Evolutionary conservation across 2,888 invertebrate species (phyloP).

Genomic region (Ochropleura plecta): DNA sequence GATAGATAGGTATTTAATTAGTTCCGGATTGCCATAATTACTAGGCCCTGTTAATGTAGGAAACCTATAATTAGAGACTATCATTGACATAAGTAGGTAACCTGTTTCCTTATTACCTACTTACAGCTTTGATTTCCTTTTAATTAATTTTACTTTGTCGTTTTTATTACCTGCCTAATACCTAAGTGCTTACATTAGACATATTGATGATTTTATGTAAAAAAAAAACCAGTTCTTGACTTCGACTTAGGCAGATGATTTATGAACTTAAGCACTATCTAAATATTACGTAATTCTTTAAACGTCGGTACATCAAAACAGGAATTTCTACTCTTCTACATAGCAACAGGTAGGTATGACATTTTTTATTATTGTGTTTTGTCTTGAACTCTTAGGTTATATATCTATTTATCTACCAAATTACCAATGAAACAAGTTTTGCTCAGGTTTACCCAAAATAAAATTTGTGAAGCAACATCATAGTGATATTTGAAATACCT

Average conservation of each 20-base stretch:
- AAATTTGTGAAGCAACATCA: neutral
- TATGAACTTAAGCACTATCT: conserved; percentile 1
- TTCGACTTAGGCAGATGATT: conserved; percentile 8
- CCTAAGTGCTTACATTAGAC: neutral
- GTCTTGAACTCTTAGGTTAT: neutral
- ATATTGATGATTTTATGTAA: neutral
- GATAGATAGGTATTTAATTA: neutral
- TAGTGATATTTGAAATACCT: neutral
- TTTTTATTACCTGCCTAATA: neutral
- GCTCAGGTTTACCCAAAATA: too few relatives aligned
- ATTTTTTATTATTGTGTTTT: neutral
- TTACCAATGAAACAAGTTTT: too few relatives aligned
- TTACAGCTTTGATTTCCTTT: neutral
- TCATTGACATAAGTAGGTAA: neutral
- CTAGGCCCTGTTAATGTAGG: neutral
- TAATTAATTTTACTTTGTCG: neutral
- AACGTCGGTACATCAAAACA: neutral
- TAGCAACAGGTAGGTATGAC: neutral
- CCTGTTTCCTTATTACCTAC: neutral
- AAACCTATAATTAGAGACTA: neutral
- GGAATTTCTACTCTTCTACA: conserved; percentile 11
- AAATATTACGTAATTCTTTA: conserved; percentile 24
- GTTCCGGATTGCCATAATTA: neutral
- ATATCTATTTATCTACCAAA: too few relatives aligned
- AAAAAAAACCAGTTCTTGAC: conserved; percentile 7